These are phyloP conservation scores for Petrosia ficiformis DNA, from an alignment of 37 sponge, comb jelly and placozoan species.

Conservation along the genomic window DNA sequence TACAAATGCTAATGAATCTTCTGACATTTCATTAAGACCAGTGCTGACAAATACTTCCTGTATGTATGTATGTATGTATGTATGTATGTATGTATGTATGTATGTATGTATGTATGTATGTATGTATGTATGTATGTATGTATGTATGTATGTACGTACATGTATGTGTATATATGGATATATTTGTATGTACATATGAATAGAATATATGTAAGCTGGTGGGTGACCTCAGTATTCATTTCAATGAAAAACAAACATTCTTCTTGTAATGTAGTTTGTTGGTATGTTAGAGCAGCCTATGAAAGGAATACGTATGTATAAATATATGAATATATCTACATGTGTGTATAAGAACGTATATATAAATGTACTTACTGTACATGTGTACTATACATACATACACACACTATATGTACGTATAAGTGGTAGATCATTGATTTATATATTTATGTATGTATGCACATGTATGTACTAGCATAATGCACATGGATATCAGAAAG, in stretches of 20 bases:
- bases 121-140: conserved; percentile 12
- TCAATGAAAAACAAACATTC: conserved; percentile 90
- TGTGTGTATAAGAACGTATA: no score
- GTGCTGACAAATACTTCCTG: conserved; percentile 85
- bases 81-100: neutral
- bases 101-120: conserved; percentile 1
- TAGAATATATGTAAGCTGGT: neutral
- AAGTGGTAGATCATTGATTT: no score
- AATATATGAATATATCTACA: no score
- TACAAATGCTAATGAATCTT: conserved; percentile 81
- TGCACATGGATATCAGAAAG: no score
- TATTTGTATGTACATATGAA: neutral
- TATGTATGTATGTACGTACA: neutral
- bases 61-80: no score
- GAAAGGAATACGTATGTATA: no score
- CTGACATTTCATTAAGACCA: conserved; percentile 94
- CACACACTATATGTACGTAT: no score
- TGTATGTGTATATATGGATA: no score
- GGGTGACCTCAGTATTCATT: conserved; percentile 71
- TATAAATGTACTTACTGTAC: no score
- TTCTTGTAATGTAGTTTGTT: conserved; percentile 84
- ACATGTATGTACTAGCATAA: no score
- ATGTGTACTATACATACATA: no score
- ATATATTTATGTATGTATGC: no score
- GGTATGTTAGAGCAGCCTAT: conserved; percentile 94